Percentiles rank a stretch among this genome's conserved stretches.
Evolutionary conservation across 2,888 invertebrate species (phyloP).

Genomic region (Oligia latruncula): DNA sequence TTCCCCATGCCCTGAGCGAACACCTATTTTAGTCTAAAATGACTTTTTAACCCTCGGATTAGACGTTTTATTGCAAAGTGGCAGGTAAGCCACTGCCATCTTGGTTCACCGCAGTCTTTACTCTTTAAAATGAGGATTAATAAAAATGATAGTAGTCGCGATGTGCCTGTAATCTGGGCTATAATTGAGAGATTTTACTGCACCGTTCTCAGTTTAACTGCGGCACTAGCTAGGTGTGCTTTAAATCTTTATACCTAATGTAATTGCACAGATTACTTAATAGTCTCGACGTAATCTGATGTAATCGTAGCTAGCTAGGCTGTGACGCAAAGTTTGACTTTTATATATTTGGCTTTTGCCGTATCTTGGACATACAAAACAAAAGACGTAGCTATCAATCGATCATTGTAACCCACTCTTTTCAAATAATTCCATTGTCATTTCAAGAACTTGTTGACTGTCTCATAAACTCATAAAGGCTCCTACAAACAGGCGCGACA

Average conservation of each 20-base stretch:
- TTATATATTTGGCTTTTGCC: not conserved
- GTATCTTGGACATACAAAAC: not conserved
- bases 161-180: constrained; percentile 16
- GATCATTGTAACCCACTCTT: not conserved
- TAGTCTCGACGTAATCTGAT: constrained; percentile 15
- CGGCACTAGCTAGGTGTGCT: not conserved
- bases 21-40: constrained; percentile 1
- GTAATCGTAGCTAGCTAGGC: constrained; percentile 9
- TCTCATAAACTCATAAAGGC: not conserved
- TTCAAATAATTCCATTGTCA: not conserved
- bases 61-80: constrained; percentile 32
- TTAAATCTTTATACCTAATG: constrained; percentile 25
- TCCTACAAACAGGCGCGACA: no score
- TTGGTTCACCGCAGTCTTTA: constrained; percentile 6
- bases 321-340: constrained; percentile 10
- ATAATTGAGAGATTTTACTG: constrained; percentile 33
- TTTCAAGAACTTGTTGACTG: not conserved
- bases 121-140: constrained; percentile 34
- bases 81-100: constrained; percentile 14
- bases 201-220: not conserved
- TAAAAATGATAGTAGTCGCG: constrained; percentile 23
- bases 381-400: not conserved
- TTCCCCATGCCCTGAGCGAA: not conserved
- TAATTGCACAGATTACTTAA: constrained; percentile 40
- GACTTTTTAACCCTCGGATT: constrained; percentile 17